Evolutionary conservation across 2,888 invertebrate species (phyloP).

Genomic region (Caradrina kadenii): DNA sequence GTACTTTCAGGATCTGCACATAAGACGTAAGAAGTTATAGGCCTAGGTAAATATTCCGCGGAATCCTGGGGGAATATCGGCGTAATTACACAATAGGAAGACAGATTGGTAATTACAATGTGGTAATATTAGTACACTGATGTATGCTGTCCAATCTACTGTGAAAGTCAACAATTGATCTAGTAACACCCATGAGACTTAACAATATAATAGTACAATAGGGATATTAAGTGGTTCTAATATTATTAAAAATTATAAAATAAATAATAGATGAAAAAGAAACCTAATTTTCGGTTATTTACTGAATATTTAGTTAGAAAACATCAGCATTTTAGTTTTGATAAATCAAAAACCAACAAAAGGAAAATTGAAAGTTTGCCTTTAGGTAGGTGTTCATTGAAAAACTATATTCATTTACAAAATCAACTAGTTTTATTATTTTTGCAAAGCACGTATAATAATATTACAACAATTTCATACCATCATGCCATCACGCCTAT

Average conservation of each 20-base stretch:
- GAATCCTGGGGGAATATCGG: neutral
- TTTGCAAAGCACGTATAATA: neutral
- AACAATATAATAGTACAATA: no score
- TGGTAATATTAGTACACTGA: constrained; percentile 22
- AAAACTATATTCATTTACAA: neutral
- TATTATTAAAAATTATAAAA: no score
- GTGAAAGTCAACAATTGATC: constrained; percentile 46
- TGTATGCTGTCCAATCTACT: constrained; percentile 15
- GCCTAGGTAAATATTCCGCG: neutral
- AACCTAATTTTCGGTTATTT: no score
- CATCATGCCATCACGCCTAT: no score
- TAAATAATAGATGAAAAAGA: no score
- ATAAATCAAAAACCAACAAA: neutral
- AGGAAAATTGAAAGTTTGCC: neutral
- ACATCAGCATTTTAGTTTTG: neutral
- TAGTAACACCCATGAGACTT: constrained; percentile 19
- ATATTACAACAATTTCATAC: no score
- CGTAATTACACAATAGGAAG: constrained; percentile 23
- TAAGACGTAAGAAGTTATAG: neutral
- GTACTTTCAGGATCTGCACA: neutral
- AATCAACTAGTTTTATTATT: neutral
- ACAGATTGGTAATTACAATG: constrained; percentile 41
- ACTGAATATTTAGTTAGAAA: neutral
- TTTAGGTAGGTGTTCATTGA: neutral
- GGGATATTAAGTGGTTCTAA: no score